Percentiles rank a stretch among this genome's conserved stretches.
Evolutionary conservation across 2,113 vertebrate species (phyloP).

Genomic region (zebrafish (Danio rerio)): GRCz12tu NC_133190.1:25974501-25975000

Average conservation of each 20-base stretch:
- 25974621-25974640: not conserved
- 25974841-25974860: not conserved
- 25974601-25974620: not conserved
- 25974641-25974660: not conserved
- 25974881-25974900: too few relatives aligned
- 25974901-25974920: not conserved
- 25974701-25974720: not conserved
- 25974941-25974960: not conserved
- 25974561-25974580: not conserved
- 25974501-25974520: not conserved
- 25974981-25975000: not conserved
- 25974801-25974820: not conserved
- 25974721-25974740: not conserved
- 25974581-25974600: not conserved
- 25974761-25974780: not conserved
- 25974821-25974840: not conserved
- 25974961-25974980: not conserved
- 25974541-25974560: not conserved
- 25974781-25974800: not conserved
- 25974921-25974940: not conserved
- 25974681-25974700: not conserved
- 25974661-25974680: not conserved
- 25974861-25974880: not conserved
- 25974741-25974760: not conserved
- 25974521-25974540: conserved; percentile 15